Evolutionary conservation across 1,140 invertebrate genomes (phyloP).

Genomic region (Zaprionus camerounensis): DNA sequence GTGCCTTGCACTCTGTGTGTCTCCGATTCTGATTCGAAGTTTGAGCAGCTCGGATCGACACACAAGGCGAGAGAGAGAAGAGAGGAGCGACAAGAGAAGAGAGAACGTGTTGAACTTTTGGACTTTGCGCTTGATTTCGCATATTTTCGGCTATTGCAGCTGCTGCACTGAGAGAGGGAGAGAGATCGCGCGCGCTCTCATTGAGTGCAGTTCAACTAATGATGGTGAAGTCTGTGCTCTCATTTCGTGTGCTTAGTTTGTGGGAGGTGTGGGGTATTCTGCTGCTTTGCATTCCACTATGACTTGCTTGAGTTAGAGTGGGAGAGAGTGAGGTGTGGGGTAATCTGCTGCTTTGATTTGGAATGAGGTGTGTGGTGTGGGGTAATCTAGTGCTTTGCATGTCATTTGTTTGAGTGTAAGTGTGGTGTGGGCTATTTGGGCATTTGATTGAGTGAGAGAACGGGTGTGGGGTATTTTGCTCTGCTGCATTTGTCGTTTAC

Average conservation of each 20-base stretch:
- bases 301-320: neutral
- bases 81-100: neutral
- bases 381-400: neutral
- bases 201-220: neutral
- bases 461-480: neutral
- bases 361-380: neutral
- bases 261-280: neutral
- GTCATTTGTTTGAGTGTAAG: neutral
- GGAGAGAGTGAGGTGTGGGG: neutral
- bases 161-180: neutral
- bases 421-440: neutral
- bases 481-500: neutral
- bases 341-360: neutral
- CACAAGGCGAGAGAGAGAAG: neutral
- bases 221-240: neutral
- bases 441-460: neutral
- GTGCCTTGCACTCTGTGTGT: slow-evolving; percentile 41
- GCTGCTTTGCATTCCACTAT: neutral
- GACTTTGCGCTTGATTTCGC: slow-evolving; percentile 9
- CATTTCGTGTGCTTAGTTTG: neutral
- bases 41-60: slow-evolving; percentile 16
- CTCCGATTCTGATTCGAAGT: slow-evolving; percentile 7
- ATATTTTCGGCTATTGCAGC: slow-evolving; percentile 10
- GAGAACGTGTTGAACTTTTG: slow-evolving; percentile 16
- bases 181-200: neutral